These are phyloP conservation scores for Ommatoiulus sabulosus DNA, from an alignment of 2,888 invertebrate species.

Conservation along the genomic window DNA sequence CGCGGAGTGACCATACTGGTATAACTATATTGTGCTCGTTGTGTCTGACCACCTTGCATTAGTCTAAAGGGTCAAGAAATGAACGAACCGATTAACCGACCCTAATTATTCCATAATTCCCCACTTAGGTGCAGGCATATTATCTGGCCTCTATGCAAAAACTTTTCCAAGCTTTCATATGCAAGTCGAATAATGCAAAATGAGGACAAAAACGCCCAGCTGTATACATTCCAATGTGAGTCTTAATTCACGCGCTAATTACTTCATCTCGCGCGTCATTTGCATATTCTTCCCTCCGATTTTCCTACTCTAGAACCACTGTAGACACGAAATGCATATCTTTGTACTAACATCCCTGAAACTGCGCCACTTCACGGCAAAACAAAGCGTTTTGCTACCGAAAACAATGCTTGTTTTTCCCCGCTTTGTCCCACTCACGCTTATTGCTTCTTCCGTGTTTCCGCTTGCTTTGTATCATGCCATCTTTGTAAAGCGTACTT, in stretches of 20 bases:
- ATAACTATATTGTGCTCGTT: too few species aligned
- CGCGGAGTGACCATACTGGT: too few species aligned
- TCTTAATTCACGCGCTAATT: too few species aligned
- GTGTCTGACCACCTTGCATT: too few species aligned
- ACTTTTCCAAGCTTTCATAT: constrained; percentile 19
- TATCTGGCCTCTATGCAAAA: background rate
- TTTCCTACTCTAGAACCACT: too few species aligned
- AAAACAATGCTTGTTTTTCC: background rate
- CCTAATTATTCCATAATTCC: too few species aligned
- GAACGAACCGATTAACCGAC: too few species aligned
- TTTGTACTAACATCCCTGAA: background rate
- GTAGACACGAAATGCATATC: background rate
- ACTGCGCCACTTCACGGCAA: too few species aligned
- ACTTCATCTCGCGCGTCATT: background rate
- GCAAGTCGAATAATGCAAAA: background rate
- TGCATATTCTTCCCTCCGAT: background rate
- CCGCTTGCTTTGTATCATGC: background rate
- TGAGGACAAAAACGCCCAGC: too few species aligned
- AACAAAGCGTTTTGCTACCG: background rate
- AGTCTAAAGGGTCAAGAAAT: too few species aligned
- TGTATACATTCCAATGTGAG: background rate
- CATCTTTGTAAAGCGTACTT: constrained; percentile 3
- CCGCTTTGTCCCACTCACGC: background rate
- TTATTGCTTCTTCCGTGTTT: background rate
- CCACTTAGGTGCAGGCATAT: background rate